Evolutionary conservation across 2,888 invertebrate genomes (phyloP).

Genomic region (Amiota mariae): DNA sequence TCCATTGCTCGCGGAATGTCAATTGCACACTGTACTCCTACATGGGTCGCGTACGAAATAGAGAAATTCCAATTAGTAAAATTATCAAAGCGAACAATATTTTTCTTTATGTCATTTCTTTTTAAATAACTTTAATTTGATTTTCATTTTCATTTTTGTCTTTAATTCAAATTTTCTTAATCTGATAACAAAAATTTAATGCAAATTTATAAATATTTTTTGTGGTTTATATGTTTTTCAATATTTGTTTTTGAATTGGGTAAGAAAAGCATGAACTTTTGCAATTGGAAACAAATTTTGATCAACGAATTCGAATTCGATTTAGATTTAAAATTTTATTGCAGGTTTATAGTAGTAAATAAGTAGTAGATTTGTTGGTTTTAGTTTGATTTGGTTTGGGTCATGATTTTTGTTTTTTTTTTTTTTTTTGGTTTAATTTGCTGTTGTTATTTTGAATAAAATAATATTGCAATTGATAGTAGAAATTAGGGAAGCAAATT

Average conservation of each 20-base stretch:
- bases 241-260: too few relatives aligned
- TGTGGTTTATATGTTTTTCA: not conserved
- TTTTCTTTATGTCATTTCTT: not conserved
- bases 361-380: too few relatives aligned
- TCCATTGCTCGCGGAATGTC: conserved; percentile 97
- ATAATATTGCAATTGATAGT: not conserved
- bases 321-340: too few relatives aligned
- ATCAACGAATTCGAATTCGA: not conserved
- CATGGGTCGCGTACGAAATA: conserved; percentile 22
- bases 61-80: conserved; percentile 20
- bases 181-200: not conserved
- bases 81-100: conserved; percentile 7
- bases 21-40: conserved; percentile 98
- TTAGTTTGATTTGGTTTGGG: too few relatives aligned
- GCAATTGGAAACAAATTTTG: conserved; percentile 4
- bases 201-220: not conserved
- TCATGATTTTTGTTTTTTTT: not conserved
- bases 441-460: conserved; percentile 5
- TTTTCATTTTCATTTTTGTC: conserved; percentile 3
- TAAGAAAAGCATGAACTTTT: not conserved
- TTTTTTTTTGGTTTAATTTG: not conserved
- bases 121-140: not conserved
- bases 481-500: not conserved
- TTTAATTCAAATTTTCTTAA: conserved; percentile 2
- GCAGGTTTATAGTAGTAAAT: too few relatives aligned